Evolutionary conservation across 2,888 invertebrate genomes (phyloP).

Genomic region (Andrena dorsata): DNA sequence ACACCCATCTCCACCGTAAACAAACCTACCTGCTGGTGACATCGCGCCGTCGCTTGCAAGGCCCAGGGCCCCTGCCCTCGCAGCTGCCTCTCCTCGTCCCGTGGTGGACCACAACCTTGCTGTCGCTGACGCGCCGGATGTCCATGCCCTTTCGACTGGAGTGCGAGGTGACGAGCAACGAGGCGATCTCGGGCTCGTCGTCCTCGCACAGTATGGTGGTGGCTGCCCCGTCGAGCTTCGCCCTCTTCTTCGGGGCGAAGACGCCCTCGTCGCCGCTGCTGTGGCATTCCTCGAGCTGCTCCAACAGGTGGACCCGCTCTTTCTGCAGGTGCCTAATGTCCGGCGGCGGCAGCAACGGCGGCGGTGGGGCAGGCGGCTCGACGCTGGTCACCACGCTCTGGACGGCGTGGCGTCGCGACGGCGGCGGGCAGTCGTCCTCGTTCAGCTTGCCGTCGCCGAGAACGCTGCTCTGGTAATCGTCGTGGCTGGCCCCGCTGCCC

Average conservation of each 20-base stretch:
- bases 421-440: slow-evolving; percentile 85
- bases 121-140: slow-evolving; percentile 82
- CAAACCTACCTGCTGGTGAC: slow-evolving; percentile 78
- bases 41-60: slow-evolving; percentile 83
- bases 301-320: slow-evolving; percentile 89
- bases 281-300: slow-evolving; percentile 90
- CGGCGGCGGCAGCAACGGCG: slow-evolving; percentile 85
- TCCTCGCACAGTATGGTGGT: slow-evolving; percentile 81
- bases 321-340: slow-evolving; percentile 90
- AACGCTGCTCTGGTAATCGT: slow-evolving; percentile 86
- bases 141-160: slow-evolving; percentile 83
- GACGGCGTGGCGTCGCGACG: slow-evolving; percentile 85
- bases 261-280: slow-evolving; percentile 89
- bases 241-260: slow-evolving; percentile 89
- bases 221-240: slow-evolving; percentile 87
- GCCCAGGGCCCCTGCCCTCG: slow-evolving; percentile 80
- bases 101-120: slow-evolving; percentile 81
- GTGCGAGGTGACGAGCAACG: slow-evolving; percentile 83
- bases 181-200: slow-evolving; percentile 83
- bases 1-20: neutral
- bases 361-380: slow-evolving; percentile 83
- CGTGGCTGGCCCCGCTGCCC: slow-evolving; percentile 89
- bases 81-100: slow-evolving; percentile 81
- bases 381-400: slow-evolving; percentile 87
- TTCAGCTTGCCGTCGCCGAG: slow-evolving; percentile 81